Conservation (phyloP, 2,113 vertebrate species). For the Rhea americana region DNA sequence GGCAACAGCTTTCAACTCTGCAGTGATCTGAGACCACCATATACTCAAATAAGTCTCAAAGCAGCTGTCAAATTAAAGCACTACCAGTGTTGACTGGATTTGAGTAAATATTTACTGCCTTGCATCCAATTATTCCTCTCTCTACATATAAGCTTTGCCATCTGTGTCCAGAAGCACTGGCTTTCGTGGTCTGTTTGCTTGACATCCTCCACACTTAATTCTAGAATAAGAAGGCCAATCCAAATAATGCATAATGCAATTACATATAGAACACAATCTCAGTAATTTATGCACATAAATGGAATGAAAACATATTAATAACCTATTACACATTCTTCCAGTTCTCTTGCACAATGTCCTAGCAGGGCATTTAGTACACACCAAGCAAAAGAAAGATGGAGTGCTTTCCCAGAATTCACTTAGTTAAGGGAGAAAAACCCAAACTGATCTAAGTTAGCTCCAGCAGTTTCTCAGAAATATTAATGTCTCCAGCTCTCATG, state of each 20-base stretch:
- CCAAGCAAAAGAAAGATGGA: neutral
- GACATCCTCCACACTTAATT: neutral
- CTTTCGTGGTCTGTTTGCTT: neutral
- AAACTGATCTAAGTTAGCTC: neutral
- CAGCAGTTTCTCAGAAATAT: constrained; percentile 40
- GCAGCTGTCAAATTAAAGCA: neutral
- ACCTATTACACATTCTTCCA: neutral
- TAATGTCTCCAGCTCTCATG: constrained; percentile 14
- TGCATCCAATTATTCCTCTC: neutral
- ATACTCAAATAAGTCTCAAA: neutral
- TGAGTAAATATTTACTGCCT: constrained; percentile 16
- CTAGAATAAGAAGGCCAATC: neutral
- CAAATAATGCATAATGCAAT: neutral
- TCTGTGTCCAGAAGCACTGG: neutral
- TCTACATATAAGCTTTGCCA: neutral
- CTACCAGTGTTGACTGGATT: neutral
- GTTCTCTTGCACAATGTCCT: neutral
- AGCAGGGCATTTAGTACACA: constrained; percentile 3
- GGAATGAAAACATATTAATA: constrained; percentile 42
- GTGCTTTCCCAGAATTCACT: constrained; percentile 1
- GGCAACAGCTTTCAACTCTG: neutral
- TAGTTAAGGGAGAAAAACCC: constrained; percentile 46
- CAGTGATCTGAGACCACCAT: neutral
- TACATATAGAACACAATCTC: neutral
- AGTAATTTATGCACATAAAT: neutral